A percentile compares a stretch with the other conserved stretches of the same genome.
Conservation (phyloP, 2,888 invertebrate genomes). For the Andrena bicolor region DNA sequence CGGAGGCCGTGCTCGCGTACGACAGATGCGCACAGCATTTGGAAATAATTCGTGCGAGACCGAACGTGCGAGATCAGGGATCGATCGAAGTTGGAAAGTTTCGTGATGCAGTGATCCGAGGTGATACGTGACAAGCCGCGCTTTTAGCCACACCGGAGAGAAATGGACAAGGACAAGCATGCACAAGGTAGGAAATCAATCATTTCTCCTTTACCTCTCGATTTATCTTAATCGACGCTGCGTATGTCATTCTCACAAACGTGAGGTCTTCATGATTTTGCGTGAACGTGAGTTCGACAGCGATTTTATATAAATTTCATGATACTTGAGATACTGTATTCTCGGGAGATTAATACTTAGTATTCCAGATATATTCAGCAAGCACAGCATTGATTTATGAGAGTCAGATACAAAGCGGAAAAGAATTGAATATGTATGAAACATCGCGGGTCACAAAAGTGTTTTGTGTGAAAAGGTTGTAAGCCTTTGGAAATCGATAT, state of each 20-base stretch:
- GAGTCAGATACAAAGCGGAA: neutral
- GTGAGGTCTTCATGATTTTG: no score
- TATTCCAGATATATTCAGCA: no score
- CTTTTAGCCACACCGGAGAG: conserved; percentile 68
- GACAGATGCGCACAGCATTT: conserved; percentile 67
- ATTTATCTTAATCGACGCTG: no score
- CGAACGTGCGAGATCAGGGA: conserved; percentile 52
- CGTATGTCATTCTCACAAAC: no score
- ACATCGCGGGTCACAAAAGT: neutral
- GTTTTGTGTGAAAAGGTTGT: neutral
- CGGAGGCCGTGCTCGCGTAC: conserved; percentile 25
- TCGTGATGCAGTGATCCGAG: conserved; percentile 79
- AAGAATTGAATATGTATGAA: neutral
- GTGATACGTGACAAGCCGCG: conserved; percentile 63
- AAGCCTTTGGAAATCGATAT: no score
- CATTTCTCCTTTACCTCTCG: neutral
- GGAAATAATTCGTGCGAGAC: conserved; percentile 53
- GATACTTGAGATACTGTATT: no score
- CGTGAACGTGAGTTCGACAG: no score
- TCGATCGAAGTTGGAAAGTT: conserved; percentile 73
- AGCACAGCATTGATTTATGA: neutral
- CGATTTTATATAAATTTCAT: no score
- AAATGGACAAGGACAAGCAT: conserved; percentile 82
- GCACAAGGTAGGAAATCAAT: conserved; percentile 75
- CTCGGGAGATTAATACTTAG: no score